Base-by-base conservation (phyloP, 2,113 vertebrate species). In the Pampusana beccarii region DNA sequence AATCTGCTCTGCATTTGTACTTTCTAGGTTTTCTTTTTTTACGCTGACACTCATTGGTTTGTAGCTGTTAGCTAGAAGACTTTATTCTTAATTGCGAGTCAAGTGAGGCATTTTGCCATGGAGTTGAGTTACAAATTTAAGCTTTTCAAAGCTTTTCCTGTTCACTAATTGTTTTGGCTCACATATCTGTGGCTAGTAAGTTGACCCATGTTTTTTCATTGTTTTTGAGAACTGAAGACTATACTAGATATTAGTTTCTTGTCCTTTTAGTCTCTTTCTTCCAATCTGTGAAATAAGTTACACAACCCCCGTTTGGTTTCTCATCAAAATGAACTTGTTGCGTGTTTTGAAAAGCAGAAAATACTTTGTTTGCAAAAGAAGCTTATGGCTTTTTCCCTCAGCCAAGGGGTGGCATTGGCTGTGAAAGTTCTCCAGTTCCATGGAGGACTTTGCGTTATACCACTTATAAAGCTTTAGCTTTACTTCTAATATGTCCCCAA, bases 1-100 rank as follows among this genome's bases (percentile, higher is more conserved):
- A 65, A 8, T 92, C 89, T 89, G 57, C 34, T 81, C 84, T 92
- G 73, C 61, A 31, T 80, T 95, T 88, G 29, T 90, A 51, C 60
- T 74, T 94, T 60, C 50, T n/a, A 34, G 26, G 34, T 64, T 0
- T 4, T 53, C 67, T 0, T 4, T 53, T 84, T 95, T 84, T 33
- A 48, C 29, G 21, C n/a, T 51, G 38, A 13, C 78, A 66, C 19
- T 88, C 5, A 2, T 25, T 51, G 51, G 3, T 57, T 92, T 75
- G 64, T 54, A 73, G n/a, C 50, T 90, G n/a, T n/a, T 65, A 42
- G 46, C 53, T 75, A 64, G 9, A 65, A 86, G 62, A 34, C 2
- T 1, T 0, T 42, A 1, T 62, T 78, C 29, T 67, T 89, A 78
- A 75, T 40, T 70, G 25, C 1, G 0, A 71, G 24, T 66, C 57